Percentiles rank a stretch among this genome's conserved stretches.
Evolutionary conservation across 1,140 invertebrate genomes (phyloP).

Genomic region (Drosophila yakuba): DNA sequence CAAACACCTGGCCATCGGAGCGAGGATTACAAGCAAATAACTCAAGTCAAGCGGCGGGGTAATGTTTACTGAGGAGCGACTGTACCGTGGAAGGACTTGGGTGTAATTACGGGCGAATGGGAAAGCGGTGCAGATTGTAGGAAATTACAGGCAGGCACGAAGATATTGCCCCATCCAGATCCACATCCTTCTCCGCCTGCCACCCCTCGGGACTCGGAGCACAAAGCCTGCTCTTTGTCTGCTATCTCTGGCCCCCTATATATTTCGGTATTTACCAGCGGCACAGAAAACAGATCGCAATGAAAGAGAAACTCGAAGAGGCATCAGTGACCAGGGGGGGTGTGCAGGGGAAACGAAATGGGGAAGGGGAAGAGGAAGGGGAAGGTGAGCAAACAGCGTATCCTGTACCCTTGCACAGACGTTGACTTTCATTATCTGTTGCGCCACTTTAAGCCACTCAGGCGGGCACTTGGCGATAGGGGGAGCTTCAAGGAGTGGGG

Average conservation of each 20-base stretch:
- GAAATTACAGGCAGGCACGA: constrained; percentile 61
- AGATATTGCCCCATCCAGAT: constrained; percentile 14
- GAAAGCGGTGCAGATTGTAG: constrained; percentile 11
- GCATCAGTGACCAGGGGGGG: not conserved
- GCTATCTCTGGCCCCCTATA: constrained; percentile 5
- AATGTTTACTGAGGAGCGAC: constrained; percentile 25
- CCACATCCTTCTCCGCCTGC: constrained; percentile 6
- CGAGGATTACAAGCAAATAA: constrained; percentile 50
- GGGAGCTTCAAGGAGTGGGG: constrained; percentile 21
- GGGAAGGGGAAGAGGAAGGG: not conserved
- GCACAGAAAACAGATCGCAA: constrained; percentile 12
- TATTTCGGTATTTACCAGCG: constrained; percentile 4
- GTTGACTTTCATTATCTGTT: constrained; percentile 80
- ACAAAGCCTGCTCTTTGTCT: constrained; percentile 72
- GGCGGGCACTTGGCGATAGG: constrained; percentile 11
- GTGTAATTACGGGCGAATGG: constrained; percentile 45
- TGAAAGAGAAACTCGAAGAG: constrained; percentile 14
- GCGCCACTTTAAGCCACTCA: constrained; percentile 72
- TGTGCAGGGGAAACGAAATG: no score
- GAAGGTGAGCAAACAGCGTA: constrained; percentile 50
- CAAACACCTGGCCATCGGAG: constrained; percentile 64
- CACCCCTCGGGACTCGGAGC: constrained; percentile 9
- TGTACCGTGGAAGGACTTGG: constrained; percentile 19
- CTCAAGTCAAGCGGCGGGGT: constrained; percentile 11
- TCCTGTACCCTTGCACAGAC: constrained; percentile 78